A percentile compares a stretch with the other conserved stretches of the same genome.
These are phyloP conservation scores for Peromyscus melanophrys DNA, from an alignment of 2,797 vertebrate genomes.

Conservation along the genomic window DNA sequence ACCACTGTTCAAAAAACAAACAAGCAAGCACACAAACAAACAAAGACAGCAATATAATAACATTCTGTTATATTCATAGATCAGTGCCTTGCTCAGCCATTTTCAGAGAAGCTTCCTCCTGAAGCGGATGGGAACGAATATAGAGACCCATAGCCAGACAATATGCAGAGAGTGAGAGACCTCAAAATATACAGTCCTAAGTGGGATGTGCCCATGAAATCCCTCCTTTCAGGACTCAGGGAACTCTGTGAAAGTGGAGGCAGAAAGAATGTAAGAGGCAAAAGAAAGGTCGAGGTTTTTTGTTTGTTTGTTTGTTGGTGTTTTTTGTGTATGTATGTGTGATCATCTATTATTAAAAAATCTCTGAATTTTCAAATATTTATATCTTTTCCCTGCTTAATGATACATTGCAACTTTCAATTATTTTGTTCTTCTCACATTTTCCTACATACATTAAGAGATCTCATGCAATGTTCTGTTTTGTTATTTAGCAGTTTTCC, in stretches of 20 bases:
- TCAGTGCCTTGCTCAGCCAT: background rate
- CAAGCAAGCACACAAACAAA: background rate
- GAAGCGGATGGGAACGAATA: background rate
- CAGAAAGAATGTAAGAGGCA: background rate
- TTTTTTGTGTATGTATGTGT: background rate
- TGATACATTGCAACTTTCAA: background rate
- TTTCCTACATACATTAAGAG: background rate
- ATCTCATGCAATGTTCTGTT: background rate
- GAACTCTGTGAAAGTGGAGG: background rate
- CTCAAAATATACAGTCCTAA: background rate
- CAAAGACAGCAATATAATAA: background rate
- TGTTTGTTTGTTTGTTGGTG: background rate
- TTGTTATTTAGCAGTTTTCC: background rate
- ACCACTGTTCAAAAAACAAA: background rate
- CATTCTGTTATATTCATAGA: no score
- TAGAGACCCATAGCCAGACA: background rate
- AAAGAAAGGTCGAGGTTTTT: background rate
- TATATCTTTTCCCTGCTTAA: background rate
- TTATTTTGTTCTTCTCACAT: background rate
- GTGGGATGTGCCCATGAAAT: background rate
- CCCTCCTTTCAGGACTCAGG: background rate
- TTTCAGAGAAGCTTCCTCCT: background rate
- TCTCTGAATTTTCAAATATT: background rate
- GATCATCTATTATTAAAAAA: background rate
- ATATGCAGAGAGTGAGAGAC: background rate